Percentiles rank a stretch among this genome's conserved stretches.
phyloP scores from a whole-genome alignment of 2,113 vertebrate genomes.

The Heloderma charlesbogerti region DNA sequence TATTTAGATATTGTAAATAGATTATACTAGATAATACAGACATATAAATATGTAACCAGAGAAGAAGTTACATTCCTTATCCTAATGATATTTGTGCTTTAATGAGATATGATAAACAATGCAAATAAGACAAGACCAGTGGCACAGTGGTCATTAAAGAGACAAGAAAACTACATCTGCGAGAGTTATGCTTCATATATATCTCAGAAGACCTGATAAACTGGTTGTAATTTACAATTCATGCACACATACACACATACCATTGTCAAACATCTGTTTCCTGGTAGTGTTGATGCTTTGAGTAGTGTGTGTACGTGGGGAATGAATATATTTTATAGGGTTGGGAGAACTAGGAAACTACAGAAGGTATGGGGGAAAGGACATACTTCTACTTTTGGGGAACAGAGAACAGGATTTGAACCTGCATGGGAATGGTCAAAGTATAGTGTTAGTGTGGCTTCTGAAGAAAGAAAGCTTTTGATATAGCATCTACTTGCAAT shows the following conservation, averaged over 20 bases:
- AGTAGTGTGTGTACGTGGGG: neutral
- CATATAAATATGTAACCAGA: too few species aligned
- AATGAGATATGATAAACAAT: neutral
- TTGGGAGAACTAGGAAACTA: neutral
- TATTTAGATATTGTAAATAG: too few species aligned
- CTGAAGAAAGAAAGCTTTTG: neutral
- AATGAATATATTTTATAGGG: neutral
- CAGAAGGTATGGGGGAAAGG: neutral
- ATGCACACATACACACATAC: neutral
- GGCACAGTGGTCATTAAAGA: neutral
- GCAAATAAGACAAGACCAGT: neutral
- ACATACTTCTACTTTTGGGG: neutral
- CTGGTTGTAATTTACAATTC: neutral
- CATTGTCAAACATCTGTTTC: neutral
- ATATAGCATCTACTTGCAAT: neutral
- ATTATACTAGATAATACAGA: too few species aligned
- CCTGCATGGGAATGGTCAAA: neutral
- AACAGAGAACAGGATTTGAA: neutral
- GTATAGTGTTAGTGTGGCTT: neutral
- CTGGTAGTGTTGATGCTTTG: neutral
- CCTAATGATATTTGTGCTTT: neutral
- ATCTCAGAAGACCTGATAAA: neutral
- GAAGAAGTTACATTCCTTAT: neutral
- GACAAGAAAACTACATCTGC: neutral
- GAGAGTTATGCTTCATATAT: neutral